Conservation (phyloP, 2,888 invertebrate species). For the Euproctis similis region DNA sequence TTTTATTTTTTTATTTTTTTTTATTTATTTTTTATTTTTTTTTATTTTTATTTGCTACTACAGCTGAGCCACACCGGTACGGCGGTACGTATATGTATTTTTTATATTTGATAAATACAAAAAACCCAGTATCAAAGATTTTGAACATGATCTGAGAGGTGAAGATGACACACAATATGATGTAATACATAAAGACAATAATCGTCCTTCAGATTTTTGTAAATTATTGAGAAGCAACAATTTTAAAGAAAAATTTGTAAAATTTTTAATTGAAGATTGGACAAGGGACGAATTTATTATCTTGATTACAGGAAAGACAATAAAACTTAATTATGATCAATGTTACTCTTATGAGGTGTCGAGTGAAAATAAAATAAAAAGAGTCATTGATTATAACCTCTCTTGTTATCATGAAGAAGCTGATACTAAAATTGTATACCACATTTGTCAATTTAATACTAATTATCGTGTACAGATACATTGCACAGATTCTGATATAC, state of each 20-base stretch:
- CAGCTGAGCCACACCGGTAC: too few relatives aligned
- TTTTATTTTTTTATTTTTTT: too few relatives aligned
- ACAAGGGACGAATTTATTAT: conserved; percentile 5
- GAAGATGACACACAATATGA: too few relatives aligned
- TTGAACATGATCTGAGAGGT: too few relatives aligned
- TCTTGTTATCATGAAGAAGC: conserved; percentile 14
- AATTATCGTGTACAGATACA: conserved; percentile 9
- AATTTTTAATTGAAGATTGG: conserved; percentile 11
- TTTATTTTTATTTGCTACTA: too few relatives aligned
- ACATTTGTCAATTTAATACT: conserved; percentile 8
- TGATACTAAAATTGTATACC: conserved; percentile 9
- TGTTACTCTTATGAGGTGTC: conserved; percentile 11
- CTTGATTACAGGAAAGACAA: conserved; percentile 7
- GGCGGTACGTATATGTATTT: too few relatives aligned
- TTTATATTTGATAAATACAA: too few relatives aligned
- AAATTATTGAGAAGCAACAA: conserved; percentile 11
- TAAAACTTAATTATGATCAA: too few relatives aligned
- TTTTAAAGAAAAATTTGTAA: too few relatives aligned
- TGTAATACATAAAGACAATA: conserved; percentile 8
- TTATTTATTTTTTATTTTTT: too few relatives aligned
- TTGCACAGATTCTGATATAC: conserved; percentile 4
- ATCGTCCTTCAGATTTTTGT: conserved; percentile 8
- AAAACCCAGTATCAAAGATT: too few relatives aligned
- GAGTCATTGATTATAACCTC: conserved; percentile 10
- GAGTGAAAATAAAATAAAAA: conserved; percentile 9